Evolutionary conservation across 2,888 invertebrate species (phyloP), one percentile per base, ranked within the genome.

Genomic region (Agonopterix subpropinquella): DNA sequence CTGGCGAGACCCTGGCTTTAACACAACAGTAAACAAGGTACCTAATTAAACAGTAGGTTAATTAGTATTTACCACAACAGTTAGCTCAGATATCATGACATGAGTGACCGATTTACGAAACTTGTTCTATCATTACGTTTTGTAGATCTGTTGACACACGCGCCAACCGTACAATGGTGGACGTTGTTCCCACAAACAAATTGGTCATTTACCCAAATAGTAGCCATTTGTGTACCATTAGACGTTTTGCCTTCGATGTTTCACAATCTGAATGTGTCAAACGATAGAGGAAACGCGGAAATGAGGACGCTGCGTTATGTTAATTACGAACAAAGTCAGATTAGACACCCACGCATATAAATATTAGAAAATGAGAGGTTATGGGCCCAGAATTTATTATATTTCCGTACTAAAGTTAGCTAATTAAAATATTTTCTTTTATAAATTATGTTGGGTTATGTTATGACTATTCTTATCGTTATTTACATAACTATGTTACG

Each of bases 101-200:
- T 28, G 28, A 41, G 39, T 44, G 48, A 48, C 44, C 48, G 48
- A 48, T 44, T 41, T 48, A 36, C 35, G 41, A 35, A 48, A 44
- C 41, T 8, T 13, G 44, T 48, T 10, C 39, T 9, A n/a, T 39
- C 39, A 39, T 39, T 39, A 39, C 28, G 28, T 28, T 28, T 28
- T 28, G 28, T 28, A 28, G 28, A 28, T 1, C 28, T 28, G 1
- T 28, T 28, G 28, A 28, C 28, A 28, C 28, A 28, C 10, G 39
- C 39, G 10, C 9, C 10, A 39, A n/a, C 4, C 39, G 42, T 11
- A 42, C 45, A 45, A 45, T 45, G 45, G 15, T 37, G 15, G 15
- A 37, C 44, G 18, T n/a, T 47, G 48, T 45, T 50, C 48, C 53
- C 47, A 50, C 50, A 48, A 48, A 36, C 50, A 48, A 48, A 36